Evolutionary conservation across 2,888 invertebrate genomes (phyloP), one percentile per base, ranked within the genome.

Genomic region (Caenorhabditis wallacei): DNA sequence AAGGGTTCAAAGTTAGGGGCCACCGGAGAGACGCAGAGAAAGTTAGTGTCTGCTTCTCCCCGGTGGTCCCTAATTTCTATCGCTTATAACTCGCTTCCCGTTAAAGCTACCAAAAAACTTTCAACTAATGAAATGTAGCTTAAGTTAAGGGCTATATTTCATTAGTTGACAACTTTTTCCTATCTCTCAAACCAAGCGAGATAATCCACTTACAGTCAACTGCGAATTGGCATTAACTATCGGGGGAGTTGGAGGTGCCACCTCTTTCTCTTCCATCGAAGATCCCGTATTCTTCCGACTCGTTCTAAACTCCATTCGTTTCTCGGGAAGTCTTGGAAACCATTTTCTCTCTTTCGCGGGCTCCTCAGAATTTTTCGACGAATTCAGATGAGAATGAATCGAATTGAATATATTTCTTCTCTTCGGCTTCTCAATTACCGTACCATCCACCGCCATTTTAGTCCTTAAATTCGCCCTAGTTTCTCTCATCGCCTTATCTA

Each of bases 401-500:
- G 74, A 75, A 35, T 75, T 75, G 13, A 75, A 66, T 1, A 75
- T 46, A 24, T 75, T 64, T 35, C 74, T 46, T n/a, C 51, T 43
- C 26, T 80, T 80, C 8, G 72, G 51, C 43, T 80, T 80, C 53
- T 68, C 80, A 16, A 61, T 40, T 0, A 68, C 68, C 18, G 72
- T 43, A 16, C 72, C 80, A 43, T 80, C 80, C 2, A 80, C 43
- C 18, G 72, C 37, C 68, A 80, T 80, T 51, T 69, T 80, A 10
- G 74, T 57, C 18, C 80, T 40, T 10, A 80, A 40, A 11, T 51
- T 46, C 8, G 59, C 16, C 20, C 80, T 43, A 4, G 80, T 80
- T 30, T 80, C 80, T 18, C 80, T 35, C 80, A 80, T 80, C 10
- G 80, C 80, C 13, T 80, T 80, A 37, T 80, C 80, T 18, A 80